Evolutionary conservation across 2,888 invertebrate genomes (phyloP), one percentile per base, ranked within the genome.

Genomic region (Neocrepidodera transversa): DNA sequence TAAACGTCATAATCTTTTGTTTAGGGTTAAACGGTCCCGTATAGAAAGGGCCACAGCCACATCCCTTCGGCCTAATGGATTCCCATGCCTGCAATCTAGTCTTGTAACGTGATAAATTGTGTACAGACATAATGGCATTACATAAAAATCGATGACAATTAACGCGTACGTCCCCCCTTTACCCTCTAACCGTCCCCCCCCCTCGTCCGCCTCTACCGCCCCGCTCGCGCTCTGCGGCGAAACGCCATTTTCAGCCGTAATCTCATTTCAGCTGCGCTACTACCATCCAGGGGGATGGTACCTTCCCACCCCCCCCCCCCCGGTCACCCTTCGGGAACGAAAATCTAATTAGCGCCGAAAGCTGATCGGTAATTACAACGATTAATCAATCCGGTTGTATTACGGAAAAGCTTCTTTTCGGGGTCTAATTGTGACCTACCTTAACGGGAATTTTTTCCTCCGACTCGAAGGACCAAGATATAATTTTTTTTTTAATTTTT

Each of bases 351-450:
- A 79, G 78, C 77, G 75, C 73, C 73, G 78, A 78, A 78, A 79
- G 78, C 80, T 79, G 81, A 81, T 81, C 81, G 79, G 82, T 82
- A 82, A 83, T 83, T 82, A 81, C 81, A 76, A 74, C 81, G 81
- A 83, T 83, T 83, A 82, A 82, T 83, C 82, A 82, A 81, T 81
- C 79, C 76, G 74, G 76, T 78, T 79, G 78, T 76, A 74, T 77
- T 76, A 74, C 73, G 73, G 68, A 72, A 73, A 71, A 72, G 71
- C 70, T 76, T 74, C 74, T 72, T 75, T 52, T 52, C 28, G 23
- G 42, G n/a, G n/a, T n/a, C n/a, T n/a, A n/a, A n/a, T n/a, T n/a
- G n/a, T n/a, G n/a, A n/a, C n/a, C n/a, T n/a, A n/a, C n/a, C n/a
- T n/a, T n/a, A n/a, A n/a, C n/a, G n/a, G n/a, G n/a, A n/a, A n/a